A percentile compares a stretch with the other conserved stretches of the same genome.
These are phyloP conservation scores for Eunapius fragilis DNA, from an alignment of 37 sponge, comb jelly and placozoan genomes.

Conservation along the genomic window DNA sequence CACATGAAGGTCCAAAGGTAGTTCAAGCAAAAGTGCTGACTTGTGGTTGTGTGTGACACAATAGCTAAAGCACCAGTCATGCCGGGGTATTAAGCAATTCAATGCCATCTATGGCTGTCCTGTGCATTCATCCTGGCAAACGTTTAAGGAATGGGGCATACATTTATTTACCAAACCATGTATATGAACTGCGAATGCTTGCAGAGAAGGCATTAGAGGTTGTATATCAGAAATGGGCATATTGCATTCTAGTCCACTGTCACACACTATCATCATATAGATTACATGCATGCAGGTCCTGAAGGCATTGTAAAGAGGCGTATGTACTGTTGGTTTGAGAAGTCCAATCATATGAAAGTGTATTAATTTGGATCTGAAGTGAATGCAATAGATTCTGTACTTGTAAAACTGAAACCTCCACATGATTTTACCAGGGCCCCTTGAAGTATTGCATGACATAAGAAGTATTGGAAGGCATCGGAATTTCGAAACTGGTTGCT, in stretches of 20 bases:
- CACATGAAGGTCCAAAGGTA: neutral
- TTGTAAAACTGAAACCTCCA: slow-evolving; percentile 3
- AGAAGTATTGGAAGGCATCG: slow-evolving; percentile 8
- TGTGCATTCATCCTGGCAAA: slow-evolving; percentile 15
- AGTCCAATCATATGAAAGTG: no score
- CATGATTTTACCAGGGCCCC: slow-evolving; percentile 17
- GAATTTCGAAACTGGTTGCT: slow-evolving; percentile 3
- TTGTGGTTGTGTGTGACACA: neutral
- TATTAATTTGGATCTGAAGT: no score
- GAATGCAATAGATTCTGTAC: neutral
- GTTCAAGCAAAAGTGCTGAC: neutral
- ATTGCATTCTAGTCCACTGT: neutral
- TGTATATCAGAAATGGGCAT: neutral
- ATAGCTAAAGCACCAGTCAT: slow-evolving; percentile 15
- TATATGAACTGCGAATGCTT: neutral
- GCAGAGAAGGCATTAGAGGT: neutral
- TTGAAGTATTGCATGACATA: slow-evolving; percentile 6
- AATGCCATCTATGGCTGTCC: slow-evolving; percentile 18
- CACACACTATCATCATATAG: no score
- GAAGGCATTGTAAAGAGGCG: slow-evolving; percentile 9
- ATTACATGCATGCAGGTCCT: slow-evolving; percentile 12
- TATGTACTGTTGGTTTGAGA: neutral
- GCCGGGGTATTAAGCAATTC: neutral
- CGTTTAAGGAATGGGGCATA: neutral
- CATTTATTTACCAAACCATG: no score